Base-by-base conservation (phyloP, 23 tunicate genomes). In the Clavelina lepadiformis region DNA sequence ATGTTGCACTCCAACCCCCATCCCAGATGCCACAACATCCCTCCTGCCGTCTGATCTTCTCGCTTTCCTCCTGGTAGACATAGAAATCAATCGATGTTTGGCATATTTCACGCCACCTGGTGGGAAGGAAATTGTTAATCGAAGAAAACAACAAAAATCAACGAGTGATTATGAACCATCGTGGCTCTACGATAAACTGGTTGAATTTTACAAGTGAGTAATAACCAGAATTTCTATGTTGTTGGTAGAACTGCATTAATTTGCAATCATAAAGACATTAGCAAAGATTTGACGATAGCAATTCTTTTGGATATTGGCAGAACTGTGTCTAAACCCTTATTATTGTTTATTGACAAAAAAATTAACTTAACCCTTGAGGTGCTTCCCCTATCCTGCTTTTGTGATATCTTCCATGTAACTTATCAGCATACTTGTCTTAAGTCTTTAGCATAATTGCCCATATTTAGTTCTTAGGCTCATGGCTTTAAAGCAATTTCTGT, bases 51-150 rank as follows among this genome's bases (percentile, higher is more conserved):
- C 69, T 29, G 78, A 67, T 3, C 49, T 87, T 47, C 78, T 87
- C 19, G 96, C 75, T 20, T 79, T 87, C 51, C 53, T 87, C 8
- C 71, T 87, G 59, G 55, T 87, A 52, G 83, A 87, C 38, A 67
- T 65, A 1, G 72, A 70, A 18, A 51, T 28, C 20, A 22, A 53
- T 3, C 70, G 78, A 3, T 80, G 86, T 29, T 38, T 80, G 28
- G 70, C 78, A 2, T 57, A 33, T 3, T 51, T 63, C 3, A 2
- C 59, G 4, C 71, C 86, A 13, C 57, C 76, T 28, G 20, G 35
- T 26, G 57, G 46, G 3, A 5, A 51, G 18, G 86, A 53, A 5
- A 1, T 35, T 2, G 15, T 37, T 36, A 71, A 51, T 31, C 46
- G 68, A 53, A 38, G 86, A 2, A 70, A 71, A 33, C 86, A 80